phyloP scores from a whole-genome alignment of 1,140 invertebrate genomes.

The Drosophila fuyamai region DNA sequence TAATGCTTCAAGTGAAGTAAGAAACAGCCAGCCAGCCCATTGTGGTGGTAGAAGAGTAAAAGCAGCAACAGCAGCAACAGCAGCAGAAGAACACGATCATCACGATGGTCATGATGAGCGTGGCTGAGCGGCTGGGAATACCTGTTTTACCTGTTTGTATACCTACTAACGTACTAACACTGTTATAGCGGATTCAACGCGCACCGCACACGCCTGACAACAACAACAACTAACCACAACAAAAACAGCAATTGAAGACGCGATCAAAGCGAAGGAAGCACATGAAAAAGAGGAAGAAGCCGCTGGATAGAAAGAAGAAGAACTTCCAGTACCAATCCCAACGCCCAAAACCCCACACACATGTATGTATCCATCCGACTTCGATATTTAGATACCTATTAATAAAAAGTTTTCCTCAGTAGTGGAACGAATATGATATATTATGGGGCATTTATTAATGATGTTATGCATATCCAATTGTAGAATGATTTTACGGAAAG shows the following conservation, averaged over 20 bases:
- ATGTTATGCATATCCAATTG: too few species aligned
- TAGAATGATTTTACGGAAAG: too few species aligned
- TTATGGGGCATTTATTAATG: background rate
- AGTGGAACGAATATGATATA: background rate
- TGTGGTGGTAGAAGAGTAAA: conserved; percentile 36
- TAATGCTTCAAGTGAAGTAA: conserved; percentile 79
- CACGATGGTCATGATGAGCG: conserved; percentile 55
- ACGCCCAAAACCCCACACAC: conserved; percentile 33
- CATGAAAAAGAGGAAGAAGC: conserved; percentile 20
- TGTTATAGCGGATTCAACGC: conserved; percentile 84
- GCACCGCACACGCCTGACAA: conserved; percentile 71
- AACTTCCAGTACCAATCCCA: conserved; percentile 33
- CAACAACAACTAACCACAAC: conserved; percentile 39
- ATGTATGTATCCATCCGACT: background rate
- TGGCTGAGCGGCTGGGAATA: conserved; percentile 74
- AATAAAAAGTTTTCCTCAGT: background rate
- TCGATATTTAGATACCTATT: background rate
- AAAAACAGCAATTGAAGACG: conserved; percentile 59
- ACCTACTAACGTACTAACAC: conserved; percentile 85
- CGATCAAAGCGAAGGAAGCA: conserved; percentile 46
- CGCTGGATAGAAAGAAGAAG: conserved; percentile 3
- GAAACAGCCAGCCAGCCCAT: conserved; percentile 26
- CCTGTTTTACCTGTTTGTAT: conserved; percentile 85
- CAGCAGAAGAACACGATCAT: conserved; percentile 42
- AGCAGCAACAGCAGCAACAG: conserved; percentile 25